These are phyloP conservation scores for Oncopodura yosiiana DNA, from an alignment of 1,140 invertebrate species.

Conservation along the genomic window DNA sequence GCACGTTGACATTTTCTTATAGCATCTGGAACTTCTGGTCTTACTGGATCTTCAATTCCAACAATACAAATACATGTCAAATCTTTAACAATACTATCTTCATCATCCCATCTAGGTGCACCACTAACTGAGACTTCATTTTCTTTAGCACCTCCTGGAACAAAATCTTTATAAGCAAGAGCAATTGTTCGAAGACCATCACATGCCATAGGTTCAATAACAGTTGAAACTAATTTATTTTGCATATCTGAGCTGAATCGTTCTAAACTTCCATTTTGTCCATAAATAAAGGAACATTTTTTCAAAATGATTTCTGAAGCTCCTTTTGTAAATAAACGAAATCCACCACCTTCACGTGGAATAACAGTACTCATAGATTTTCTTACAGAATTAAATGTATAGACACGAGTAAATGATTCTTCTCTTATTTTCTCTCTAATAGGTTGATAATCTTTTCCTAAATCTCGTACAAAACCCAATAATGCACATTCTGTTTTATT, in stretches of 20 bases:
- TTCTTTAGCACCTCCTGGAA: conserved; percentile 36
- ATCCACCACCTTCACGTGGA: conserved; percentile 42
- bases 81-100: conserved; percentile 44
- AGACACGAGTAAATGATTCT: conserved; percentile 52
- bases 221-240: conserved; percentile 45
- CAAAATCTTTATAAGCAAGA: conserved; percentile 48
- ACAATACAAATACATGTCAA: conserved; percentile 52
- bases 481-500: conserved; percentile 62
- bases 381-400: conserved; percentile 60
- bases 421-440: conserved; percentile 50
- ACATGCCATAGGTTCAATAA: conserved; percentile 56
- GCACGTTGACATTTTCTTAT: conserved; percentile 50
- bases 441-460: conserved; percentile 51
- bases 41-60: conserved; percentile 59
- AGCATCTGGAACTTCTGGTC: conserved; percentile 53
- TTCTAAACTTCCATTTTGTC: conserved; percentile 42
- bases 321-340: conserved; percentile 55
- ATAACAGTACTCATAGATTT: conserved; percentile 65
- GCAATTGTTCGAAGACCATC: conserved; percentile 55
- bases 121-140: conserved; percentile 36
- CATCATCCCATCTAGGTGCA: conserved; percentile 54
- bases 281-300: conserved; percentile 49
- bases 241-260: conserved; percentile 43
- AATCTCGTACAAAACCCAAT: conserved; percentile 52
- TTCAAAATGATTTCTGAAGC: conserved; percentile 59